phyloP scores from a whole-genome alignment of 2,113 vertebrate species.

The Pungitius pungitius region DNA sequence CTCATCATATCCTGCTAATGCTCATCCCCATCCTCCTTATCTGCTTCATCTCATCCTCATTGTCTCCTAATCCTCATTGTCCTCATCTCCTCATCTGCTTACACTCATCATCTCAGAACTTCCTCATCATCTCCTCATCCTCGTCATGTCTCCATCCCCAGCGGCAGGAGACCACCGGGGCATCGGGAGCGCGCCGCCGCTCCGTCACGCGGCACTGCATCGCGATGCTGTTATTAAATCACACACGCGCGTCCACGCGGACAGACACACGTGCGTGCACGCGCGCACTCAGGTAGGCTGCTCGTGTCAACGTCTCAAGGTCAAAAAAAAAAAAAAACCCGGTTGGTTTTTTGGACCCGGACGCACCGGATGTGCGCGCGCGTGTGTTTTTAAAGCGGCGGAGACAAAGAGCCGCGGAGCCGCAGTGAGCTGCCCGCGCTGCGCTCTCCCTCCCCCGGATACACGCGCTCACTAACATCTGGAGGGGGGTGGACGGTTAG shows the following conservation, averaged over 20 bases:
- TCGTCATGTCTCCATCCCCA: neutral
- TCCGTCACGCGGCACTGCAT: constrained; percentile 17
- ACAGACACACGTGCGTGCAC: neutral
- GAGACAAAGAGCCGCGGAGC: constrained; percentile 66
- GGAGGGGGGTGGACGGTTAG: constrained; percentile 70
- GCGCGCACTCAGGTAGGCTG: constrained; percentile 47
- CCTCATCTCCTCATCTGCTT: constrained; percentile 22
- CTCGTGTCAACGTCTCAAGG: constrained; percentile 76
- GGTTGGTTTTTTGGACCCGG: constrained; percentile 21
- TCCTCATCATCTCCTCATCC: neutral
- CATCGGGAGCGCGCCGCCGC: too few species aligned
- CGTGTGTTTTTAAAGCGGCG: constrained; percentile 3
- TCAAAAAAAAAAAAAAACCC: constrained; percentile 74
- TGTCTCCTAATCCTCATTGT: neutral
- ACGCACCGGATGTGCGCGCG: neutral
- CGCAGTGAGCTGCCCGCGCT: constrained; percentile 55
- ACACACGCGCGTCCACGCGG: neutral
- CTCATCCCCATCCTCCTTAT: too few species aligned
- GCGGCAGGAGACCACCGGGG: too few species aligned
- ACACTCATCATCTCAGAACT: neutral
- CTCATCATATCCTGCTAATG: too few species aligned
- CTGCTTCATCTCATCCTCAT: neutral
- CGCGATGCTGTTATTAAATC: constrained; percentile 42
- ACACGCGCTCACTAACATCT: constrained; percentile 68
- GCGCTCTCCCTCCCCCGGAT: constrained; percentile 55